A percentile compares a stretch with the other conserved stretches of the same genome.
These are phyloP conservation scores for Chloromyia formosa DNA, from an alignment of 2,888 invertebrate species.

Conservation along the genomic window DNA sequence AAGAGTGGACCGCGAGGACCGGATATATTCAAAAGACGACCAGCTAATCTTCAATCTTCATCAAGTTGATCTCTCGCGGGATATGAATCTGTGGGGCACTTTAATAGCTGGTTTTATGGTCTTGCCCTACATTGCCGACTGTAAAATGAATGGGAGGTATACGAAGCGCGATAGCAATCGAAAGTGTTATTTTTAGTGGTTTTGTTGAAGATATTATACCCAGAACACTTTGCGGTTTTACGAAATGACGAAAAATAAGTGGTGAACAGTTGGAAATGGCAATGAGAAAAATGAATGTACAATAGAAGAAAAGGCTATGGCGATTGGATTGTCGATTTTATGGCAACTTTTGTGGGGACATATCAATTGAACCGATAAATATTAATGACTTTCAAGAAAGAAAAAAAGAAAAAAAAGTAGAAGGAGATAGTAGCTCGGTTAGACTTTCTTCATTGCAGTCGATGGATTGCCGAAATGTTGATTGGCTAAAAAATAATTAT, in stretches of 20 bases:
- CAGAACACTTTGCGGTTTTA: background rate
- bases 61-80: background rate
- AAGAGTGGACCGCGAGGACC: background rate
- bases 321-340: background rate
- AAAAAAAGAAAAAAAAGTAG: too few species aligned
- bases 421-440: too few species aligned
- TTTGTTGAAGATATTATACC: background rate
- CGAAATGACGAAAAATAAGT: background rate
- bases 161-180: background rate
- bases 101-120: conserved; percentile 14
- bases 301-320: background rate
- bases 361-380: too few species aligned
- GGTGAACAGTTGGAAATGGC: background rate
- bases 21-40: too few species aligned
- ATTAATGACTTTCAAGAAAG: too few species aligned
- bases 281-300: background rate
- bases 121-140: conserved; percentile 17
- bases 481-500: too few species aligned
- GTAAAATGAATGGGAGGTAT: background rate
- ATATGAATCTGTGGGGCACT: background rate
- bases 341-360: background rate
- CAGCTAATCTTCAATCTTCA: background rate
- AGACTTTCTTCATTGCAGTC: too few species aligned
- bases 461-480: too few species aligned
- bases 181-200: conserved; percentile 28